Base-by-base conservation (phyloP, 2,888 invertebrate species). In the Netelia melanura region DNA sequence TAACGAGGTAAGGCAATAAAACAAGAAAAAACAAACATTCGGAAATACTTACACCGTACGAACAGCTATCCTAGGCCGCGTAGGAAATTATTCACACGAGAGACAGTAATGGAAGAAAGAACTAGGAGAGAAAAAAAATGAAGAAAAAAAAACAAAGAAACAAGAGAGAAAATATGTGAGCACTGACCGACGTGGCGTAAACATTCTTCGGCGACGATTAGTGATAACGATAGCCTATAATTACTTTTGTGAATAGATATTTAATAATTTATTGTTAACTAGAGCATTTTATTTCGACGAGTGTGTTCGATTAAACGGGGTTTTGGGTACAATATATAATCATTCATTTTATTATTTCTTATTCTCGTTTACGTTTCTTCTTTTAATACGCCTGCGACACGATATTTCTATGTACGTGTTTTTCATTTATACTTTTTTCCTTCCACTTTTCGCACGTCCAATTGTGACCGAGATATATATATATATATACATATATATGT, bases 241-340 rank as follows among this genome's bases (percentile, higher is more conserved):
- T 91, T 92, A 92, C 90, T 89, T 90, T 91, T 93, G 93, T 93
- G 93, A 92, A 93, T 93, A 93, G 91, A 91, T 92, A 93, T 93
- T 93, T 93, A 92, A 93, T 93, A 92, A 93, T 93, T 93, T 93
- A 93, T 93, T 93, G 90, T 93, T 92, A 91, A 90, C 87, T 92
- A 92, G 90, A 90, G 84, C 89, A 90, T 89, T 88, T 91, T 89
- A 89, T 89, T 90, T 89, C 79, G 86, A 88, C 82, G 87, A 90
- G 67, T 81, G 68, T 71, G 62, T 84, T 83, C 61, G 78, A 86
- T 86, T 88, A 88, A 88, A 90, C 82, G 90, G 90, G 91, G 89
- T 92, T 92, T 91, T 89, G 91, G 93, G 92, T 92, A 90, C 88
- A 89, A 89, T 75, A 76, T 79, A 54, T 90, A 90, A 89, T 91